Conservation (phyloP, 2,797 vertebrate species). For the Ambastaia sidthimunki region DNA sequence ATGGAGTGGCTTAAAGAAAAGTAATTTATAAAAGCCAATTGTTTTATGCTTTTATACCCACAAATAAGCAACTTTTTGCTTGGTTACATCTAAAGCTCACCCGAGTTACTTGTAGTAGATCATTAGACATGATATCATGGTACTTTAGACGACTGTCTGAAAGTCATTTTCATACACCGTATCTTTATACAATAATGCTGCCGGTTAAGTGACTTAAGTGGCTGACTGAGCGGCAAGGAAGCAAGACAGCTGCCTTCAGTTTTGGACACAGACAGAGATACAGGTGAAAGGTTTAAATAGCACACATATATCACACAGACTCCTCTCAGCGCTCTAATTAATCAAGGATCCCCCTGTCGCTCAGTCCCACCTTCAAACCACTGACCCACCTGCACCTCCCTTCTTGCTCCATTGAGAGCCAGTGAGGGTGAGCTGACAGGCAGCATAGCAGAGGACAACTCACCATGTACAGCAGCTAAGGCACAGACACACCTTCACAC, state of each 20-base stretch:
- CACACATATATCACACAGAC: conserved; percentile 48
- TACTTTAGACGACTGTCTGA: too few species aligned
- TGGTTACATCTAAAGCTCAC: too few species aligned
- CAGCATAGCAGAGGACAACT: conserved; percentile 64
- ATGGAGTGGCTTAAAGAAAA: too few species aligned
- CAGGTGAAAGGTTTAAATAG: conserved; percentile 41
- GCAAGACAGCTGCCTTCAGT: background rate
- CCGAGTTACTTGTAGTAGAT: too few species aligned
- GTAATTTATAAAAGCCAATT: too few species aligned
- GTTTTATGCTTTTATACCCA: too few species aligned
- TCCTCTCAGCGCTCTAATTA: conserved; percentile 76
- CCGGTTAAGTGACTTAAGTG: background rate
- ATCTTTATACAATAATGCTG: background rate
- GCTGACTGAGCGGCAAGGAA: background rate
- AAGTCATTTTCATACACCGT: background rate
- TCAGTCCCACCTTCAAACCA: conserved; percentile 32
- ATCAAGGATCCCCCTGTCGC: conserved; percentile 69
- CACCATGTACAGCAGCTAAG: conserved; percentile 58
- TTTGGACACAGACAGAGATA: conserved; percentile 36
- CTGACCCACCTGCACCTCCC: conserved; percentile 66
- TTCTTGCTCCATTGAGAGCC: conserved; percentile 80
- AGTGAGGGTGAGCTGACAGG: conserved; percentile 75
- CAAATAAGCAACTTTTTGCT: too few species aligned
- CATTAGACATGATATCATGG: too few species aligned
- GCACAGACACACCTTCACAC: conserved; percentile 27